These are phyloP conservation scores for Probaryconus sp. DNA, from an alignment of 1,140 invertebrate species.

Conservation along the genomic window DNA sequence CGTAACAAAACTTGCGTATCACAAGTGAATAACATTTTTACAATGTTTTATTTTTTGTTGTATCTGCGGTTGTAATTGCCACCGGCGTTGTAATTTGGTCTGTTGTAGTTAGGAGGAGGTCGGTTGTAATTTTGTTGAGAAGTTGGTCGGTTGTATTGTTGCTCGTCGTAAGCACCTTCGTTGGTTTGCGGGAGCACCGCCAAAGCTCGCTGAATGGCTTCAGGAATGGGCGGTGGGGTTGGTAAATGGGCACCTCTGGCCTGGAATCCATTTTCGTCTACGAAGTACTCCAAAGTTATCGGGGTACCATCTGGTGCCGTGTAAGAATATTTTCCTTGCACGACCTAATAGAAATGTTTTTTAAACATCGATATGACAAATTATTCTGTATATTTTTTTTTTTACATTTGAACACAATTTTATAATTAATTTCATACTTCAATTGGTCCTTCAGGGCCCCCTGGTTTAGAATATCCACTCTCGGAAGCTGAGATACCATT, in stretches of 20 bases:
- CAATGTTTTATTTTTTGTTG: slow-evolving; percentile 25
- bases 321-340: slow-evolving; percentile 86
- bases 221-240: slow-evolving; percentile 86
- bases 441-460: slow-evolving; percentile 67
- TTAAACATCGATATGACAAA: not conserved
- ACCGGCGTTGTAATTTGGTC: slow-evolving; percentile 43
- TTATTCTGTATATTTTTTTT: too few species aligned
- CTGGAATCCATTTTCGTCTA: slow-evolving; percentile 88
- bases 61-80: slow-evolving; percentile 46
- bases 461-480: slow-evolving; percentile 72
- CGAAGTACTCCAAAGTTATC: slow-evolving; percentile 86
- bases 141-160: slow-evolving; percentile 55
- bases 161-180: slow-evolving; percentile 58
- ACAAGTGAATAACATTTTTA: slow-evolving; percentile 10
- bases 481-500: slow-evolving; percentile 75
- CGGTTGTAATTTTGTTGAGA: slow-evolving; percentile 52
- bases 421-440: slow-evolving; percentile 65
- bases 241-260: slow-evolving; percentile 87
- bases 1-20: slow-evolving; percentile 33
- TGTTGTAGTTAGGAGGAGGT: slow-evolving; percentile 36
- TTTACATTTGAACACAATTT: too few species aligned
- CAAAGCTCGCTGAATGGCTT: slow-evolving; percentile 75
- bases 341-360: slow-evolving; percentile 77
- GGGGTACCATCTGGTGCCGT: slow-evolving; percentile 89
- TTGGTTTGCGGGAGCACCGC: slow-evolving; percentile 62